Conservation (phyloP, 2,888 invertebrate species). For the Sisyra nigra region DNA sequence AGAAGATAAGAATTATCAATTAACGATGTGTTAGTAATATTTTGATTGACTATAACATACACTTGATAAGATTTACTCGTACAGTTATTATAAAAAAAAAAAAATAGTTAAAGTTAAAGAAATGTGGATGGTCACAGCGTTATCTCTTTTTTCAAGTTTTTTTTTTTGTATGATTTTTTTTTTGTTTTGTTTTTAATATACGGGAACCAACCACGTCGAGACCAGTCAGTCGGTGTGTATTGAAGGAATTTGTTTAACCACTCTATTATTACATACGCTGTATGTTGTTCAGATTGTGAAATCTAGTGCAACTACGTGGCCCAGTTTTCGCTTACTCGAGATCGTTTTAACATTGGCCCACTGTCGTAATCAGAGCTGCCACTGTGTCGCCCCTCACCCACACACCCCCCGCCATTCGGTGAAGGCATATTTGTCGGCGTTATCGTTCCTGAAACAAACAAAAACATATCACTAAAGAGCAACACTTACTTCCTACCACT, state of each 20-base stretch:
- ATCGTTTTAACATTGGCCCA: constrained; percentile 55
- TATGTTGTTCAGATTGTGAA: constrained; percentile 9
- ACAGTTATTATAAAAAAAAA: not conserved
- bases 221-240: no score
- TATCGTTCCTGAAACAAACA: constrained; percentile 42
- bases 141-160: no score
- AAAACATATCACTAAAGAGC: constrained; percentile 4
- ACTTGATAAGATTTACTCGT: constrained; percentile 1
- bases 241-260: no score
- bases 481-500: no score
- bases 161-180: no score
- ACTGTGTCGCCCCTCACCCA: constrained; percentile 34
- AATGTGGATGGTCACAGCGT: no score
- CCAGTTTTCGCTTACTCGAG: constrained; percentile 81
- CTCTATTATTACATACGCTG: constrained; percentile 1
- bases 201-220: no score
- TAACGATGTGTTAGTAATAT: no score
- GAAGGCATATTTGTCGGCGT: constrained; percentile 74
- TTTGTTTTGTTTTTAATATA: no score
- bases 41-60: not conserved
- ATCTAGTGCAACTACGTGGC: constrained; percentile 49
- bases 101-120: not conserved
- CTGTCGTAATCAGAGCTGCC: constrained; percentile 37
- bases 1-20: no score
- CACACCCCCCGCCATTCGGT: constrained; percentile 32